Evolutionary conservation across 2,888 invertebrate species (phyloP).

Genomic region (Epinotia brunnichana): DNA sequence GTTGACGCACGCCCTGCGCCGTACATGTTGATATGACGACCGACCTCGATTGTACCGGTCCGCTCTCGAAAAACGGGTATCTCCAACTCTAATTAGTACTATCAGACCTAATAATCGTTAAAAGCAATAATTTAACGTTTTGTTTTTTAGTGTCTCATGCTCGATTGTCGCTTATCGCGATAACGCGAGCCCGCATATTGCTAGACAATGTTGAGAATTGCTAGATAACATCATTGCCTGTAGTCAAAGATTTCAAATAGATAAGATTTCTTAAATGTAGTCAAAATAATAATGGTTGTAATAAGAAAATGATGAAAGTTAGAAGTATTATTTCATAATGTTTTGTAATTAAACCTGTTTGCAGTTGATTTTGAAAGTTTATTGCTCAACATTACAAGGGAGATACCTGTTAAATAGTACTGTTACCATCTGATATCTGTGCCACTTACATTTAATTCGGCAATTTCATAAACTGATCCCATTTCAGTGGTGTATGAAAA

Average conservation of each 20-base stretch:
- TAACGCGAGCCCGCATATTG: conserved; percentile 1
- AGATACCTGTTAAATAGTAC: conserved; percentile 67
- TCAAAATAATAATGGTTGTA: background rate
- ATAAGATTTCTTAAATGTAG: conserved; percentile 18
- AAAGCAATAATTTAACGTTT: background rate
- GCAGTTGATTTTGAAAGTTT: conserved; percentile 13
- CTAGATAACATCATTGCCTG: conserved; percentile 23
- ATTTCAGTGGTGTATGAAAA: conserved; percentile 72
- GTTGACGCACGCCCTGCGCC: conserved; percentile 67
- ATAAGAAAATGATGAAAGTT: conserved; percentile 1
- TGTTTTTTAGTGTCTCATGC: background rate
- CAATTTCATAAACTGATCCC: conserved; percentile 51
- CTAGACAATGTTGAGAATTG: background rate
- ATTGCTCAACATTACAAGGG: conserved; percentile 25
- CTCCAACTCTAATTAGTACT: conserved; percentile 54
- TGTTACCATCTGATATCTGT: conserved; percentile 26
- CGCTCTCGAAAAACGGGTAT: conserved; percentile 66
- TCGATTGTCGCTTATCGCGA: conserved; percentile 12
- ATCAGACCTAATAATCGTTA: conserved; percentile 7
- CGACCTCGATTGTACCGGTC: conserved; percentile 68
- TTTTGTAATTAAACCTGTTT: conserved; percentile 35
- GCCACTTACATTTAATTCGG: conserved; percentile 16
- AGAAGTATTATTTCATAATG: conserved; percentile 23
- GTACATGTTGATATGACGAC: conserved; percentile 61
- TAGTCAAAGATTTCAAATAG: conserved; percentile 8